Base-by-base conservation (phyloP, 1,140 invertebrate genomes). In the Neodiprion pinetum region DNA sequence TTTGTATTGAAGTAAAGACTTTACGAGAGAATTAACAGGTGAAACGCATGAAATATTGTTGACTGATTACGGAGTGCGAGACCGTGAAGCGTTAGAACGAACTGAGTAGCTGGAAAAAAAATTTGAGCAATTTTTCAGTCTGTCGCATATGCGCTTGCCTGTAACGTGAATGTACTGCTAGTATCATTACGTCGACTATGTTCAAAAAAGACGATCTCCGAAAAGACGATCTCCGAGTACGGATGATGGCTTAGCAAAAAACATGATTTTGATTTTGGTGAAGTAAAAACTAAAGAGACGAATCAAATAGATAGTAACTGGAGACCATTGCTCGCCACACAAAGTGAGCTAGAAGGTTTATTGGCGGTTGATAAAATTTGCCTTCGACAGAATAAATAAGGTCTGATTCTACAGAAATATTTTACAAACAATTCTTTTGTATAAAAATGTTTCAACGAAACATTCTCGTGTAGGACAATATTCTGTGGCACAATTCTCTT, bases 11-110 rank as follows among this genome's bases (percentile, higher is more conserved):
- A 4, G 53, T 4, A 69, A 21, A 11, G 40, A 47, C 40, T 69
- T 69, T 47, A 69, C 12, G 4, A 21, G 67, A 69, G 40, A 47
- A 21, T 28, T 9, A 21, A 12, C 5, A 69, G 75, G 74, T 73
- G 71, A 78, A 76, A 78, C 78, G 77, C 77, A 77, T 80, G 76
- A 82, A 82, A 80, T 80, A 80, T 79, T 76, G 78, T 78, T 75
- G 76, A 49, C 70, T 80, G 78, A 82, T 82, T 80, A 79, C 73
- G 76, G 80, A 77, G 78, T 47, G 67, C 67, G 17, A 47, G 67
- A 17, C 67, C 10, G 9, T 1, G 67, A 68, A 17, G 28, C 67
- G 67, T 68, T 17, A 10, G 28, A 10, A 40, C 67, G 10, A 53
- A 2, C 50, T 53, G 50, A 53, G n/a, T n/a, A 14, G 1, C 50